A percentile compares a stretch with the other conserved stretches of the same genome.
phyloP scores from a whole-genome alignment of 1,140 invertebrate genomes.

The Danaus melanippus region DNA sequence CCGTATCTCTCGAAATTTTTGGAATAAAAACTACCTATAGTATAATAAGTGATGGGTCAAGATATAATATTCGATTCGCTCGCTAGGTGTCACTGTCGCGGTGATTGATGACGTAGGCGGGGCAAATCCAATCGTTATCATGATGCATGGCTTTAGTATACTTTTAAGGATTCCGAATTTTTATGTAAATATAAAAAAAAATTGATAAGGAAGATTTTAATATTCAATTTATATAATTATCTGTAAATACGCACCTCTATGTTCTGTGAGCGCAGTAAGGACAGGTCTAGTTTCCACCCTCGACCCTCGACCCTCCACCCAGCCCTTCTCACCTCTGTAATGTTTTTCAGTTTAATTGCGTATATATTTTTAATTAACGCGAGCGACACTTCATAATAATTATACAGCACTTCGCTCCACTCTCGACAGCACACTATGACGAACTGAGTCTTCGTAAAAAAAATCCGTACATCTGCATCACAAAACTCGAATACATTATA shows the following conservation, averaged over 20 bases:
- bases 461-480: slow-evolving; percentile 47
- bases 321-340: slow-evolving; percentile 7
- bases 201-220: too few relatives aligned
- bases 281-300: too few relatives aligned
- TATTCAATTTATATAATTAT: too few relatives aligned
- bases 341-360: slow-evolving; percentile 14
- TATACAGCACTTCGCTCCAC: slow-evolving; percentile 26
- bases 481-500: slow-evolving; percentile 57
- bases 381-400: background rate
- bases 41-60: slow-evolving; percentile 38
- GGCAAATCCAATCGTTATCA: slow-evolving; percentile 69
- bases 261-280: background rate
- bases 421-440: slow-evolving; percentile 44
- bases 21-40: slow-evolving; percentile 5
- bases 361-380: slow-evolving; percentile 4
- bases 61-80: slow-evolving; percentile 32
- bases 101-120: slow-evolving; percentile 69
- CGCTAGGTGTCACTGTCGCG: slow-evolving; percentile 53
- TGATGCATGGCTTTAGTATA: slow-evolving; percentile 65
- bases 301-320: background rate
- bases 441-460: slow-evolving; percentile 53
- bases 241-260: background rate
- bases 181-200: slow-evolving; percentile 9
- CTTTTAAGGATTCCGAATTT: slow-evolving; percentile 38
- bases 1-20: background rate